Conservation (phyloP, 2,113 vertebrate species). For the Aphyosemion australe region DNA sequence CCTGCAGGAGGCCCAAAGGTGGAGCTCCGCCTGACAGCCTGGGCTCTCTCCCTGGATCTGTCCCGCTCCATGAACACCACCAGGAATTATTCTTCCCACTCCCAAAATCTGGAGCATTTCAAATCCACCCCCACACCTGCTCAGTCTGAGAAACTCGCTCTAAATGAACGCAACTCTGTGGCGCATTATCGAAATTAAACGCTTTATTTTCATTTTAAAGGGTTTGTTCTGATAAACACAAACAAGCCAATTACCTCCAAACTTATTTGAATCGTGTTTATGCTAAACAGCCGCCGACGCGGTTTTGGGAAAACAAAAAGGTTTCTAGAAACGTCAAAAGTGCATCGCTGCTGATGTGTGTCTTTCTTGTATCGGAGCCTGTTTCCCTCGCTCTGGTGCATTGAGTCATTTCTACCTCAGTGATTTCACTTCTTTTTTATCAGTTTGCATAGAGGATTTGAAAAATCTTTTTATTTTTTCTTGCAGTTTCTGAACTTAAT, state of each 20-base stretch:
- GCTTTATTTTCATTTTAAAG: slow-evolving; percentile 55
- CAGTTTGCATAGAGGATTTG: slow-evolving; percentile 62
- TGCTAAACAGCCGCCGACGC: slow-evolving; percentile 60
- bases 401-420: slow-evolving; percentile 80
- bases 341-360: slow-evolving; percentile 63
- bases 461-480: slow-evolving; percentile 70
- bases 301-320: slow-evolving; percentile 57
- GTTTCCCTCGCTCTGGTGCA: slow-evolving; percentile 68
- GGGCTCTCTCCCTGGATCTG: slow-evolving; percentile 68
- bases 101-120: slow-evolving; percentile 61
- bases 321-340: slow-evolving; percentile 65
- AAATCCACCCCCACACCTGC: slow-evolving; percentile 68
- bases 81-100: slow-evolving; percentile 72
- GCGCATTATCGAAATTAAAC: slow-evolving; percentile 57
- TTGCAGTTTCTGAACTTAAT: slow-evolving; percentile 81
- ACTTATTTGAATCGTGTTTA: slow-evolving; percentile 65
- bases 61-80: slow-evolving; percentile 72
- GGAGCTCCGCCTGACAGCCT: slow-evolving; percentile 75
- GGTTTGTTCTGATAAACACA: slow-evolving; percentile 61
- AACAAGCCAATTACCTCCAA: slow-evolving; percentile 72
- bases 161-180: slow-evolving; percentile 20
- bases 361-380: slow-evolving; percentile 53
- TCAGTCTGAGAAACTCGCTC: slow-evolving; percentile 43
- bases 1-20: too few relatives aligned
- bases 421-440: slow-evolving; percentile 72